Percentiles rank a stretch among this genome's conserved stretches.
These are phyloP conservation scores for Lasius fuliginosus DNA, from an alignment of 2,888 invertebrate genomes.

Conservation along the genomic window DNA sequence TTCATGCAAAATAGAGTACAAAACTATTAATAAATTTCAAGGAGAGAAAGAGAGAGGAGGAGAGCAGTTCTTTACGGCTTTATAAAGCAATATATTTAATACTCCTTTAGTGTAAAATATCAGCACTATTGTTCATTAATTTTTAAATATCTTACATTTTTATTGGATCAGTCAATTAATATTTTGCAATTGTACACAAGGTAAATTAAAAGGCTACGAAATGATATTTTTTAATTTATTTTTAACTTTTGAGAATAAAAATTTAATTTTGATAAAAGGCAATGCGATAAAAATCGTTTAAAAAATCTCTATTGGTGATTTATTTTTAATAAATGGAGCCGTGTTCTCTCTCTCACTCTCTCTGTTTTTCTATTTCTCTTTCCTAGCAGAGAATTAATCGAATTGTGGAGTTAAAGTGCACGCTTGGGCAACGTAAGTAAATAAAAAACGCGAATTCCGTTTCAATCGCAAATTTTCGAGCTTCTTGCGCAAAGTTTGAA, in stretches of 20 bases:
- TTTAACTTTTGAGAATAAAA: not conserved
- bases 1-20: not conserved
- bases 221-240: not conserved
- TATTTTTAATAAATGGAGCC: conserved; percentile 18
- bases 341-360: not conserved
- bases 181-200: not conserved
- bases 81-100: not conserved
- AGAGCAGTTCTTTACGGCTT: not conserved
- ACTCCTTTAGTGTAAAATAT: not conserved
- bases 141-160: not conserved
- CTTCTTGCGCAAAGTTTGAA: conserved; percentile 32
- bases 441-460: conserved; percentile 26
- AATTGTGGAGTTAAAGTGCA: not conserved
- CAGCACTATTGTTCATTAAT: not conserved
- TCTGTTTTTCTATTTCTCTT: not conserved
- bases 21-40: not conserved
- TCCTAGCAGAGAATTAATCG: conserved; percentile 9
- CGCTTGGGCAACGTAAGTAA: conserved; percentile 1
- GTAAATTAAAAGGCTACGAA: not conserved
- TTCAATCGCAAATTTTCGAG: conserved; percentile 43
- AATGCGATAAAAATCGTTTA: not conserved
- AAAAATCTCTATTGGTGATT: conserved; percentile 13
- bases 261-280: not conserved
- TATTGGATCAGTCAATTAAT: not conserved
- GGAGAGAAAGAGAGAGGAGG: not conserved